Base-by-base conservation (phyloP, 1,140 invertebrate species). In the Hirudo medicinalis region DNA sequence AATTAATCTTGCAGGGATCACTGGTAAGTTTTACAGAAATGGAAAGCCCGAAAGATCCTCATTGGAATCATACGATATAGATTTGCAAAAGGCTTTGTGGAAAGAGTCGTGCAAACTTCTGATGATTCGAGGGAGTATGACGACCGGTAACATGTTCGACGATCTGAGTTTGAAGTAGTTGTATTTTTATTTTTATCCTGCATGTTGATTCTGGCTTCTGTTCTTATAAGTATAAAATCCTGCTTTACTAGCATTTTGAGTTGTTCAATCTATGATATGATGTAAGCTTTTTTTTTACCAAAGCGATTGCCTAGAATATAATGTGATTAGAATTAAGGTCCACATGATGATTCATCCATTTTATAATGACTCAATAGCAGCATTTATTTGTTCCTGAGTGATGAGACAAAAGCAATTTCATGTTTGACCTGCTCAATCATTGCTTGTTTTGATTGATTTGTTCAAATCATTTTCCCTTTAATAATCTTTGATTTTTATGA, bases 1-100 rank as follows among this genome's bases (percentile, higher is more conserved):
- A 43, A 68, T 8, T 11, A 29, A 70, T 70, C 27, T 5, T 63
- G 11, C 68, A 74, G 87, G 85, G 69, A 85, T 89, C 0, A 87
- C 81, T 40, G 91, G 91, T 70, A 89, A 90, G 83, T 94, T 91
- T 80, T 94, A 87, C 76, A 84, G 86, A 49, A 90, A 93, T 77
- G 91, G 90, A 78, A 85, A 84, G 19, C 75, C 74, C 72, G 88
- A 76, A 20, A 78, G 82, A 0, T 77, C 91, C 0, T 87, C 85
- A 9, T 77, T 81, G 1, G 85, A 85, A 6, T 87, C 86, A 0
- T 83, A 85, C 66, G 88, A 92, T 78, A 84, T 86, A 76, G 86
- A 85, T 0, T 87, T 87, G 73, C 89, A 87, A 9, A 89, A 87
- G 73, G 89, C 89, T 77, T 81, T 91, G 63, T 93, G 90, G 90